Evolutionary conservation across 2,888 invertebrate genomes (phyloP).

Genomic region (Drosophila mimica): DNA sequence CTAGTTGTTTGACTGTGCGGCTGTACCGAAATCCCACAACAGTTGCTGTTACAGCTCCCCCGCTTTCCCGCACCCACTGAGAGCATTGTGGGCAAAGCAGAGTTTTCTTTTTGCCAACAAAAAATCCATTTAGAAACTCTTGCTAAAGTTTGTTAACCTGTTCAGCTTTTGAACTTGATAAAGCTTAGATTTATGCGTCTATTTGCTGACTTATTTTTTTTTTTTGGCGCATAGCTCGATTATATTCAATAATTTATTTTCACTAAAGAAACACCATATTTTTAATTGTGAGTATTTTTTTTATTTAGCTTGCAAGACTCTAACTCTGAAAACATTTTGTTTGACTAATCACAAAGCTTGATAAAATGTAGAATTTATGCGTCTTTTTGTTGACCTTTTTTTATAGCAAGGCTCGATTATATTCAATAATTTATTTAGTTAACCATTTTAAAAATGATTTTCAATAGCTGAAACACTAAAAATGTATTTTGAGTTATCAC

Average conservation of each 20-base stretch:
- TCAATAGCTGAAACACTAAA: neutral
- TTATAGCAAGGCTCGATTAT: neutral
- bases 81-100: neutral
- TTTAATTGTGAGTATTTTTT: neutral
- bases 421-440: neutral
- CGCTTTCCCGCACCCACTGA: neutral
- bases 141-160: neutral
- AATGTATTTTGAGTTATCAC: neutral
- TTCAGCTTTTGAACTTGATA: neutral
- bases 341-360: neutral
- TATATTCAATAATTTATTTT: neutral
- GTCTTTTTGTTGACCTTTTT: neutral
- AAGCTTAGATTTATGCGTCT: neutral
- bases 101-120: neutral
- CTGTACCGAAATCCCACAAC: constrained; percentile 38
- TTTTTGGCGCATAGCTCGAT: neutral
- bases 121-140: neutral
- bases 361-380: neutral
- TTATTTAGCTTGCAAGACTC: neutral
- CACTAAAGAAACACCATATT: neutral
- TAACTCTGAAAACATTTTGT: neutral
- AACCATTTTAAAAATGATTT: neutral
- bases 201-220: too few relatives aligned
- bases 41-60: neutral
- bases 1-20: constrained; percentile 11